Evolutionary conservation across 2,113 vertebrate species (phyloP), one percentile per base, ranked within the genome.

Genomic region (Eira barbara): DNA sequence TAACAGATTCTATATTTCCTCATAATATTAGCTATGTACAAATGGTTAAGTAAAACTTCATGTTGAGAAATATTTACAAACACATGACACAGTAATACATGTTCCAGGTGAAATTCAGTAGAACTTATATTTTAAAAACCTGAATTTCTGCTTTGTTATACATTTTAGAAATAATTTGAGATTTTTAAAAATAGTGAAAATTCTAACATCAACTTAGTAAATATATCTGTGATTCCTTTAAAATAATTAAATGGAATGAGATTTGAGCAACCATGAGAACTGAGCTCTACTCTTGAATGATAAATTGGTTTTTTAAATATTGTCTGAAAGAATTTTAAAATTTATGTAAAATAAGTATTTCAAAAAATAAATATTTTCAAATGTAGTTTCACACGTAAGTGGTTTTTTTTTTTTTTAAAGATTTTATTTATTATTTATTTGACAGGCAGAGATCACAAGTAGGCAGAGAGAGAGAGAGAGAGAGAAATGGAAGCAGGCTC

Each of bases 321-420:
- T 76, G 7, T 76, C 27, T 73, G 34, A 94, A 89, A 42, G 17
- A 74, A 23, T 71, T 91, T 91, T 73, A 7, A 57, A 95, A 73
- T 91, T 79, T 91, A 86, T 59, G 49, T 69, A 71, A 81, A 59
- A 42, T 55, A 87, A 95, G 42, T 74, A 81, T 93, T 93, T 87
- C 17, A 82, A 83, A 82, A 69, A n/a, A 42, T 55, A 86, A 91
- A 57, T 74, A 89, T 93, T 91, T 90, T 20, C 21, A 90, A 90
- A 78, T n/a, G 2, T 34, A 84, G 34, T 31, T 92, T 79, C 52
- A 63, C 45, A 91, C 17, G 69, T 52, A 93, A 89, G 76, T 63
- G 39, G 13, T 14, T 14, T 52, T 52, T 52, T 52, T 14, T 52
- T 15, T 52, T 52, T 52, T 15, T 15, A 15, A 52, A 52, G 14